Evolutionary conservation across 2,797 vertebrate species (phyloP).

Genomic region (Syngnathus rostellatus): DNA sequence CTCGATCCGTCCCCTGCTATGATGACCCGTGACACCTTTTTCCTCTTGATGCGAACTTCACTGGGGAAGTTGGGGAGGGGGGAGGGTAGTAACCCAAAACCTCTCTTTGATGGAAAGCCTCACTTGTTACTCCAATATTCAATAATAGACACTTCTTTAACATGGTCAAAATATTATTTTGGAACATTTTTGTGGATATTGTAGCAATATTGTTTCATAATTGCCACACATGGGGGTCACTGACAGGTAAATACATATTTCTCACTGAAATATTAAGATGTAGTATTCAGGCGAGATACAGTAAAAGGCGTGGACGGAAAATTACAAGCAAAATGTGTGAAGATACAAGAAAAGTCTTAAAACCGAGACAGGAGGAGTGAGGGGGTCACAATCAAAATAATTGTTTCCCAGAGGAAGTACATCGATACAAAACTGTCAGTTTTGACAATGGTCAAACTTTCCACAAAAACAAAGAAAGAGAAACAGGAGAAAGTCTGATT

Average conservation of each 20-base stretch:
- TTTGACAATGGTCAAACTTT: no score
- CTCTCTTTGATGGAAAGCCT: conserved; percentile 15
- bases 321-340: not conserved
- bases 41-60: conserved; percentile 29
- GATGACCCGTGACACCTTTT: conserved; percentile 53
- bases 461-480: not conserved
- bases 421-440: no score
- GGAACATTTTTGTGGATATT: not conserved
- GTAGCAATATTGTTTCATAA: not conserved
- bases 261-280: not conserved
- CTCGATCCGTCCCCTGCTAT: conserved; percentile 46
- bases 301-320: not conserved
- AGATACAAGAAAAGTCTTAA: not conserved
- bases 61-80: not conserved
- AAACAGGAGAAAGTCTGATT: no score
- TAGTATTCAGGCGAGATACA: not conserved
- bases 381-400: no score
- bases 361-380: no score
- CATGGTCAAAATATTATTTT: not conserved
- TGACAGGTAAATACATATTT: not conserved
- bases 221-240: not conserved
- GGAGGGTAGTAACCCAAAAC: conserved; percentile 41
- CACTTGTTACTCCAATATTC: conserved; percentile 27
- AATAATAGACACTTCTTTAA: conserved; percentile 11
- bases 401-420: no score